Evolutionary conservation across 1,140 invertebrate genomes (phyloP).

Genomic region (Phymastichus coffea): DNA sequence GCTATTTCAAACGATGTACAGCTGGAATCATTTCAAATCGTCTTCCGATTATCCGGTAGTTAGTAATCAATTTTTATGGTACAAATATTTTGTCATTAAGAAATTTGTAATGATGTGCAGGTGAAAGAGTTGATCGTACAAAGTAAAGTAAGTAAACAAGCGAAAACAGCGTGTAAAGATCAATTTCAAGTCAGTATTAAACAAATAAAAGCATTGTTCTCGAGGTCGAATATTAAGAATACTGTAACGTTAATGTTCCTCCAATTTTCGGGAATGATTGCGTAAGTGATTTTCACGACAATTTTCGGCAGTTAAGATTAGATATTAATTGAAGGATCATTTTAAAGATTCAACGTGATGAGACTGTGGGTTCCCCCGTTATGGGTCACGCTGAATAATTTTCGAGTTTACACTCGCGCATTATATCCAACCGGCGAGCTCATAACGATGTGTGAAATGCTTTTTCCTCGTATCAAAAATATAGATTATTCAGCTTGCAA

Average conservation of each 20-base stretch:
- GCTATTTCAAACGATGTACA: conserved; percentile 51
- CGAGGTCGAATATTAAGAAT: not conserved
- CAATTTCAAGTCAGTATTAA: not conserved
- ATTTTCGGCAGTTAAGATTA: too few species aligned
- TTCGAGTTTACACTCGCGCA: conserved; percentile 36
- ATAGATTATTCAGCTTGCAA: conserved; percentile 23
- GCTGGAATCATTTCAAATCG: conserved; percentile 47
- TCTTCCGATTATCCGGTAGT: conserved; percentile 52
- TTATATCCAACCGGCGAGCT: conserved; percentile 31
- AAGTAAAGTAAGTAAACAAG: not conserved
- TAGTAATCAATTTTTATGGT: conserved; percentile 13
- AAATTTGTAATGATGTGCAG: too few species aligned
- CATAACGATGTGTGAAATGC: conserved; percentile 50
- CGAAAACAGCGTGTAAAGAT: not conserved
- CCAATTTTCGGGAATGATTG: conserved; percentile 52
- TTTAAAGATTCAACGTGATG: conserved; percentile 37
- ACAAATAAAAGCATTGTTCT: conserved; percentile 14
- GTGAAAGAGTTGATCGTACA: not conserved
- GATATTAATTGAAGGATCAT: too few species aligned
- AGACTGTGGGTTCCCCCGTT: conserved; percentile 55
- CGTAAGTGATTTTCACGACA: conserved; percentile 40
- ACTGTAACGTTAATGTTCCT: conserved; percentile 33
- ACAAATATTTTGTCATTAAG: too few species aligned
- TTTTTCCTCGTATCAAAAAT: conserved; percentile 34
- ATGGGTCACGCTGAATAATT: conserved; percentile 52